phyloP scores from a whole-genome alignment of 1,140 invertebrate species.

The Caenorhabditis latens region DNA sequence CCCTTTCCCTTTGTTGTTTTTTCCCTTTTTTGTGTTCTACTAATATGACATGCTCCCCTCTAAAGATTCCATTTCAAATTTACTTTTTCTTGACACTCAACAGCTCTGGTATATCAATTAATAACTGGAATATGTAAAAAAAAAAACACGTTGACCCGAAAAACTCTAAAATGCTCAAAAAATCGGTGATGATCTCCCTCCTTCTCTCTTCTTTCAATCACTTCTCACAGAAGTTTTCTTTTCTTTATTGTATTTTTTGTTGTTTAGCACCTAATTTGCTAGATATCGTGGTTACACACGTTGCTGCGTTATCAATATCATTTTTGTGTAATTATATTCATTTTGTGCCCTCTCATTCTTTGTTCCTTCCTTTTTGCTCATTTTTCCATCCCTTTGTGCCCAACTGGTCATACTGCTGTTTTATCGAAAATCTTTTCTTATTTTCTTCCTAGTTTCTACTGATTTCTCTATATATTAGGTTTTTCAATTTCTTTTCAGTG shows the following conservation, averaged over 20 bases:
- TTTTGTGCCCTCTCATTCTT: neutral
- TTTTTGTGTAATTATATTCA: constrained; percentile 38
- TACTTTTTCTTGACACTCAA: neutral
- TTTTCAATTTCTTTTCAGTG: constrained; percentile 39
- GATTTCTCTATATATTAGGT: constrained; percentile 25
- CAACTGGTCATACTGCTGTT: constrained; percentile 48
- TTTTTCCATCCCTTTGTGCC: constrained; percentile 2
- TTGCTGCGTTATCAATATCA: neutral
- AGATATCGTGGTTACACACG: neutral
- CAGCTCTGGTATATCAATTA: neutral
- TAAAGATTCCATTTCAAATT: constrained; percentile 1
- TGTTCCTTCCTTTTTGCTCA: neutral
- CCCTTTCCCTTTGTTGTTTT: neutral
- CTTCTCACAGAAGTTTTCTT: neutral
- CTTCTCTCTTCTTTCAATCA: neutral
- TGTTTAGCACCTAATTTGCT: constrained; percentile 17
- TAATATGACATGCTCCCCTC: constrained; percentile 28
- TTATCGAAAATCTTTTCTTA: neutral
- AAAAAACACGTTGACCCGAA: constrained; percentile 17
- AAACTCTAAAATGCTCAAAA: constrained; percentile 38
- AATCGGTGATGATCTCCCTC: constrained; percentile 47
- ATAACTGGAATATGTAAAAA: constrained; percentile 53
- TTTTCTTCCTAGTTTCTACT: constrained; percentile 39
- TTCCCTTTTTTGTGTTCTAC: constrained; percentile 27
- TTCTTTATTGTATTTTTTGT: constrained; percentile 6